These are phyloP conservation scores for Dryobota labecula DNA, from an alignment of 2,888 invertebrate genomes.

Conservation along the genomic window DNA sequence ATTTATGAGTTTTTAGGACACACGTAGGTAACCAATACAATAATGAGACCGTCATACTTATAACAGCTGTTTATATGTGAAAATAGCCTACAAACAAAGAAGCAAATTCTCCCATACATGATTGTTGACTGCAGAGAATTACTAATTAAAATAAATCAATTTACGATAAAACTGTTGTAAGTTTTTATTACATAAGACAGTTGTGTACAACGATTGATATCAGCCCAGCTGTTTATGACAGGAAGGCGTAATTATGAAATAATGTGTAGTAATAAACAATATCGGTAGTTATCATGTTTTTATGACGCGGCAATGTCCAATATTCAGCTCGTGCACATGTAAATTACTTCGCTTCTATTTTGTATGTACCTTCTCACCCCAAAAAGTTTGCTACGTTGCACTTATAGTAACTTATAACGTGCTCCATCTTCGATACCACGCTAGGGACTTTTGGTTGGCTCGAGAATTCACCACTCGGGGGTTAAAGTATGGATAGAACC, in stretches of 20 bases:
- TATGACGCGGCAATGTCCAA: slow-evolving; percentile 45
- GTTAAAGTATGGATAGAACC: neutral
- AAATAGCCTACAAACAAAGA: slow-evolving; percentile 1
- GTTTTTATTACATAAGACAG: slow-evolving; percentile 51
- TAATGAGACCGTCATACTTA: neutral
- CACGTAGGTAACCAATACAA: neutral
- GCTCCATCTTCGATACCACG: slow-evolving; percentile 9
- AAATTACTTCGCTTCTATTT: neutral
- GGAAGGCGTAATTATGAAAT: slow-evolving; percentile 59
- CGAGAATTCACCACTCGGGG: neutral
- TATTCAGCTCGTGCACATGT: neutral
- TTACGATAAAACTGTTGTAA: slow-evolving; percentile 24
- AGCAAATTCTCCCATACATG: neutral
- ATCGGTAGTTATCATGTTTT: slow-evolving; percentile 48
- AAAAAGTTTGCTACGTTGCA: slow-evolving; percentile 1
- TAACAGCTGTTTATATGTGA: neutral
- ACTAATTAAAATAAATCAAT: slow-evolving; percentile 29
- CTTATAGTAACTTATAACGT: slow-evolving; percentile 3
- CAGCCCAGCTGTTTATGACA: slow-evolving; percentile 55
- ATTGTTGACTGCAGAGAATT: neutral
- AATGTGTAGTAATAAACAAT: slow-evolving; percentile 47
- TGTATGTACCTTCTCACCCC: neutral
- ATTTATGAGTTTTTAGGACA: neutral
- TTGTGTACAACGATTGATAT: slow-evolving; percentile 53
- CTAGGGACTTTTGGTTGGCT: neutral